phyloP scores from a whole-genome alignment of 1,140 invertebrate genomes.

The Ips nitidus region DNA sequence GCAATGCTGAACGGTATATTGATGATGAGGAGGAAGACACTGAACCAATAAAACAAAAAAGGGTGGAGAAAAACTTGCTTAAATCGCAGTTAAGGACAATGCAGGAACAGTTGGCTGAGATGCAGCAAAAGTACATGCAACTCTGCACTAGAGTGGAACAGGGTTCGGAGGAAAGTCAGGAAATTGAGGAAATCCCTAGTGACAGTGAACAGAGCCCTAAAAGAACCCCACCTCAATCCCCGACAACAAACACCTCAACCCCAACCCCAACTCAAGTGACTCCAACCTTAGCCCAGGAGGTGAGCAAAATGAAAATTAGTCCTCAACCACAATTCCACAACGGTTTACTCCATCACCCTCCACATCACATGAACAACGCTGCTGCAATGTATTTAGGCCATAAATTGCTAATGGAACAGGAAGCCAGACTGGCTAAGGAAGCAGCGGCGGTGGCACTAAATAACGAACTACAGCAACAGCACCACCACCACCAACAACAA shows the following conservation, averaged over 20 bases:
- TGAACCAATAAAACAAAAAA: constrained; percentile 76
- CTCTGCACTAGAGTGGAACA: constrained; percentile 82
- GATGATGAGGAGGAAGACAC: constrained; percentile 76
- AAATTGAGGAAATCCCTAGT: constrained; percentile 71
- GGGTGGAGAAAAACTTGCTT: constrained; percentile 80
- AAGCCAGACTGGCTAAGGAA: constrained; percentile 71
- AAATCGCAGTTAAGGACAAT: constrained; percentile 82
- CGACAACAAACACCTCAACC: constrained; percentile 58
- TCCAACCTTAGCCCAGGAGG: constrained; percentile 66
- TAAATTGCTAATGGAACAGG: constrained; percentile 74
- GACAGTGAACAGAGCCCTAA: constrained; percentile 64
- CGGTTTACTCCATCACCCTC: constrained; percentile 56
- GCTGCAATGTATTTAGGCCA: constrained; percentile 76
- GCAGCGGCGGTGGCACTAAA: constrained; percentile 55
- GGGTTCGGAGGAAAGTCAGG: constrained; percentile 66
- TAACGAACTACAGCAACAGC: constrained; percentile 53
- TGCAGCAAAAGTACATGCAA: constrained; percentile 89
- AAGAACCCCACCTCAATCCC: constrained; percentile 61
- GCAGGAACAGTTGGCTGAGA: constrained; percentile 85
- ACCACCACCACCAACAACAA: constrained; percentile 53
- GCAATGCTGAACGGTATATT: constrained; percentile 69
- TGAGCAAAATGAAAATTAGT: constrained; percentile 71
- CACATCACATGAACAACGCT: constrained; percentile 64
- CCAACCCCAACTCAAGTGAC: constrained; percentile 59
- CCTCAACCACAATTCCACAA: constrained; percentile 53